Evolutionary conservation across 1,140 invertebrate genomes (phyloP).

Genomic region (Pogonomyrmex californicus): DNA sequence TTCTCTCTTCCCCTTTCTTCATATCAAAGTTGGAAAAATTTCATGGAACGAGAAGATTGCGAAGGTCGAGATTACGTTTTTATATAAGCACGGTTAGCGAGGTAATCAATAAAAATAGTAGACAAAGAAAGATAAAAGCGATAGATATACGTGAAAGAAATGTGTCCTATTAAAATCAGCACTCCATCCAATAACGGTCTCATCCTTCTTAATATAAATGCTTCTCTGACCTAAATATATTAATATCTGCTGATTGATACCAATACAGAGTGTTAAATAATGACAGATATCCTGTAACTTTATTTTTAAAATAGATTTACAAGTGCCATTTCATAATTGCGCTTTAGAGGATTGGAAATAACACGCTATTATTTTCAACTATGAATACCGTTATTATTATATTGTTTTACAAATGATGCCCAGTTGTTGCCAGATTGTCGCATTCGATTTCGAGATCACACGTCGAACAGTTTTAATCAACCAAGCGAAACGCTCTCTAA

Average conservation of each 20-base stretch:
- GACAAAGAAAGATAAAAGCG: conserved; percentile 12
- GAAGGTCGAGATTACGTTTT: conserved; percentile 66
- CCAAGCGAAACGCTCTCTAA: conserved; percentile 35
- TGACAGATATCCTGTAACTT: not conserved
- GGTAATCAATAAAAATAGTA: conserved; percentile 64
- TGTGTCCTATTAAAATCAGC: conserved; percentile 26
- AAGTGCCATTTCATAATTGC: not conserved
- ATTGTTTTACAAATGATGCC: conserved; percentile 1
- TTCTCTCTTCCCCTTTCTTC: not conserved
- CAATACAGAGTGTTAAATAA: not conserved
- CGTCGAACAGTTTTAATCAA: conserved; percentile 32
- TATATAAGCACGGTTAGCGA: conserved; percentile 54
- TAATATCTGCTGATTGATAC: not conserved
- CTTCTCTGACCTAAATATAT: not conserved
- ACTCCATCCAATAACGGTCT: not conserved
- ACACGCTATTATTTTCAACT: not conserved
- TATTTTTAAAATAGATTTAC: not conserved
- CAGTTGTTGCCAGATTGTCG: conserved; percentile 17
- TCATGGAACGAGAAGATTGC: conserved; percentile 14
- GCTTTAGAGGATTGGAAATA: not conserved
- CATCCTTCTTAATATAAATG: conserved; percentile 20
- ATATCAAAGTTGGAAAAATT: not conserved
- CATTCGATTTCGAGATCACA: not conserved
- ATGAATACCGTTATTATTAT: not conserved
- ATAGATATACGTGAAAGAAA: conserved; percentile 15